phyloP scores from a whole-genome alignment of 2,888 invertebrate species.

The Plusia festucae region DNA sequence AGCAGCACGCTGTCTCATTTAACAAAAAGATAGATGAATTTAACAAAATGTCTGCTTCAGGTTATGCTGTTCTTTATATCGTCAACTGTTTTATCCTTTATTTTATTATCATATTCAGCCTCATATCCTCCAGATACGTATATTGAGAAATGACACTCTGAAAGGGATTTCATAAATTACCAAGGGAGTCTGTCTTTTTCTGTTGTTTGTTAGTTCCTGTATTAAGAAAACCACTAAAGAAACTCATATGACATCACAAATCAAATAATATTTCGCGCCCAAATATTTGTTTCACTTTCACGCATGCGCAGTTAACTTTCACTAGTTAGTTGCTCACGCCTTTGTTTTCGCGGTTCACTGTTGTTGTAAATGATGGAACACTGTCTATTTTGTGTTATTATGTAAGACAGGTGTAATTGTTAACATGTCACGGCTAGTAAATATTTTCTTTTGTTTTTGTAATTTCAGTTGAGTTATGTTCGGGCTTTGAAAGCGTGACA shows the following conservation, averaged over 20 bases:
- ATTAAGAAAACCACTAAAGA: neutral
- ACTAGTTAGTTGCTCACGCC: conserved; percentile 53
- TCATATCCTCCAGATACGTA: too few species aligned
- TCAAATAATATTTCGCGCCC: conserved; percentile 58
- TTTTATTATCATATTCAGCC: too few species aligned
- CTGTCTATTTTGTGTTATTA: conserved; percentile 45
- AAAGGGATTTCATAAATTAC: too few species aligned
- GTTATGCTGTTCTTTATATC: too few species aligned
- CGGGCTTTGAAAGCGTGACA: conserved; percentile 29
- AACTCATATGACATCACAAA: conserved; percentile 15
- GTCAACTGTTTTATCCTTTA: too few species aligned
- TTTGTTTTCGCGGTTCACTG: conserved; percentile 54
- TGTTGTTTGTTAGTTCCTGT: too few species aligned
- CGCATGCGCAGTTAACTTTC: conserved; percentile 72
- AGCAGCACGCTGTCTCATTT: too few species aligned
- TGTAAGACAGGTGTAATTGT: conserved; percentile 22
- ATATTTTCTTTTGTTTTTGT: conserved; percentile 18
- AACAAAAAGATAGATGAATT: too few species aligned
- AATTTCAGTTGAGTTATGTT: neutral
- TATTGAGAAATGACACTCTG: too few species aligned
- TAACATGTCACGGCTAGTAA: conserved; percentile 10
- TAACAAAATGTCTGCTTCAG: too few species aligned
- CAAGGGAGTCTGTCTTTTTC: too few species aligned
- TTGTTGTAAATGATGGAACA: conserved; percentile 44
- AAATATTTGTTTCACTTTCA: conserved; percentile 68